Evolutionary conservation across 2,888 invertebrate genomes (phyloP).

Genomic region (Rhimphoctona megacephalus): DNA sequence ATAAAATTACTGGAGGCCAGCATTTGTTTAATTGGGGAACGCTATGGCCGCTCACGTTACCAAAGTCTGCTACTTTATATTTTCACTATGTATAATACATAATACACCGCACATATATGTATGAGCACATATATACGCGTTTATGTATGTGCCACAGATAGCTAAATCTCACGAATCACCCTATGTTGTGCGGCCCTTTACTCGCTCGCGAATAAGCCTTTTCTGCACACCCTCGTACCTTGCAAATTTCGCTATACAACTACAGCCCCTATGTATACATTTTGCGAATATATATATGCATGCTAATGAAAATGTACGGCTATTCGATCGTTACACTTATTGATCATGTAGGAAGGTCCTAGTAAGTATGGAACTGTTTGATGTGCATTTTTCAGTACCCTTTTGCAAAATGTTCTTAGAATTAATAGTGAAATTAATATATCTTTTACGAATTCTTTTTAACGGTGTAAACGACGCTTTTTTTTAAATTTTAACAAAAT

Average conservation of each 20-base stretch:
- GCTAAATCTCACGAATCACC: constrained; percentile 72
- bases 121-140: background rate
- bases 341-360: constrained; percentile 8
- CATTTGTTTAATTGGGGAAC: constrained; percentile 83
- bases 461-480: background rate
- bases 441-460: background rate
- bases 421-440: background rate
- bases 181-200: constrained; percentile 66
- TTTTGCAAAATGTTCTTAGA: background rate
- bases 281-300: background rate
- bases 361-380: background rate
- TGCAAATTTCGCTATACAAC: constrained; percentile 49
- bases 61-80: constrained; percentile 49
- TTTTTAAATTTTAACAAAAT: background rate
- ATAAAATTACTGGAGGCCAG: constrained; percentile 69
- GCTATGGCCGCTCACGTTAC: constrained; percentile 75
- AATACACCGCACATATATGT: background rate
- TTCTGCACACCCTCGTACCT: constrained; percentile 50
- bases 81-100: constrained; percentile 8
- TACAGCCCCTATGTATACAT: background rate
- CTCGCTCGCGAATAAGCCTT: constrained; percentile 61
- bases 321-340: constrained; percentile 46
- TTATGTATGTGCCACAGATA: constrained; percentile 20
- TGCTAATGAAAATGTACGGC: constrained; percentile 16
- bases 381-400: background rate